Base-by-base conservation (phyloP, 2,888 invertebrate species). In the Meandrusa payeni region DNA sequence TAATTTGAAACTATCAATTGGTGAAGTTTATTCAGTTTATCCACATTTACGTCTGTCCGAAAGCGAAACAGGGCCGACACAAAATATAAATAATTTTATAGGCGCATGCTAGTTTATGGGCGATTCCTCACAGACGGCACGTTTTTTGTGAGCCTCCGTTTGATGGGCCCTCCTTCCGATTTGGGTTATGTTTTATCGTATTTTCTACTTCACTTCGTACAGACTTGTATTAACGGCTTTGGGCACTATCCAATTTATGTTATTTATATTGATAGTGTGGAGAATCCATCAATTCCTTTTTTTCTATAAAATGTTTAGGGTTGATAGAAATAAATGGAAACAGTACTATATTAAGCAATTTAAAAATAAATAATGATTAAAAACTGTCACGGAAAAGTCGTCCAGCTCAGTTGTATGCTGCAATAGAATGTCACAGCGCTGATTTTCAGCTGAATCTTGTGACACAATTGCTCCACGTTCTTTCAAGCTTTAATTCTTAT, bases 51-150 rank as follows among this genome's bases (percentile, higher is more conserved):
- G 13, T 5, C 11, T 11, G 12, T 5, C 7, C 15, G n/a, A 23
- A 7, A 7, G 15, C 7, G 6, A 2, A 44, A 50, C 32, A 34
- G 47, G 39, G 24, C 40, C 37, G 17, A 31, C 37, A 23, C 27
- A 40, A 46, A 46, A 48, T 47, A 51, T 36, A 53, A 53, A 52
- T 47, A 46, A 46, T 50, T 55, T 53, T 53, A 55, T 44, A n/a
- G 48, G 47, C 47, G 44, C 45, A 41, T 43, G 42, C 32, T 48
- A 50, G 38, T 55, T 55, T 55, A 53, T 47, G 50, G 47, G 28
- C 31, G 7, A 7, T 38, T 28, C 28, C 17, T 38, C 24, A 27
- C 6, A 12, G 28, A 3, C 28, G 19, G 12, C n/a, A 19, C 6
- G 12, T 12, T 27, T 13, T 28, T 17, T 26, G 15, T 24, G 17